Evolutionary conservation across 2,797 vertebrate species (phyloP).

Genomic region (Oryzias sinensis): DNA sequence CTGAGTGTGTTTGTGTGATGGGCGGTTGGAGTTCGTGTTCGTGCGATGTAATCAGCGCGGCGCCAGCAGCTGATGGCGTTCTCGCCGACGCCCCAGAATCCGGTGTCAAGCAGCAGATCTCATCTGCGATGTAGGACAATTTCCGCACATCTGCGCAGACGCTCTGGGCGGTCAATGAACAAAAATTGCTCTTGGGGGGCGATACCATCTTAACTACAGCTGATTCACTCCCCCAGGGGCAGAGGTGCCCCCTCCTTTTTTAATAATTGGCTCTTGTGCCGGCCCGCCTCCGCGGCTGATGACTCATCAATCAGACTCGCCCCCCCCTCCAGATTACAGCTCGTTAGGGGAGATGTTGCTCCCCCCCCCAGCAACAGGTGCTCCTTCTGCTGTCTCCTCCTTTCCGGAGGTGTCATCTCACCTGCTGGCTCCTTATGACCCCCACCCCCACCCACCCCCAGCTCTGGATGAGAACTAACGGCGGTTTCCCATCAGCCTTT

Average conservation of each 20-base stretch:
- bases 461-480: no score
- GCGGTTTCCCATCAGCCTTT: no score
- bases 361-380: conserved; percentile 79
- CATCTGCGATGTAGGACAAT: conserved; percentile 98
- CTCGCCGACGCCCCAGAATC: conserved; percentile 79
- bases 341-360: conserved; percentile 83
- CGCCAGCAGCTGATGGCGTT: conserved; percentile 83
- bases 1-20: conserved; percentile 41
- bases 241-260: conserved; percentile 85
- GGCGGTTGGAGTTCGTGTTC: conserved; percentile 48
- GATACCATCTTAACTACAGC: conserved; percentile 90
- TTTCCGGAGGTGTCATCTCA: no score
- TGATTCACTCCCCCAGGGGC: conserved; percentile 75
- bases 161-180: conserved; percentile 93
- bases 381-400: conserved; percentile 48
- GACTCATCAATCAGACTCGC: conserved; percentile 86
- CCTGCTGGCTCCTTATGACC: no score
- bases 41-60: conserved; percentile 86
- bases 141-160: conserved; percentile 91
- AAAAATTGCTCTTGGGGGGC: conserved; percentile 94
- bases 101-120: conserved; percentile 88
- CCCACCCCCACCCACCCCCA: no score
- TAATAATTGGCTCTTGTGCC: conserved; percentile 96
- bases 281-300: conserved; percentile 83
- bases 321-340: conserved; percentile 83